phyloP scores from a whole-genome alignment of 2,113 vertebrate species.

The Geococcyx californianus region DNA sequence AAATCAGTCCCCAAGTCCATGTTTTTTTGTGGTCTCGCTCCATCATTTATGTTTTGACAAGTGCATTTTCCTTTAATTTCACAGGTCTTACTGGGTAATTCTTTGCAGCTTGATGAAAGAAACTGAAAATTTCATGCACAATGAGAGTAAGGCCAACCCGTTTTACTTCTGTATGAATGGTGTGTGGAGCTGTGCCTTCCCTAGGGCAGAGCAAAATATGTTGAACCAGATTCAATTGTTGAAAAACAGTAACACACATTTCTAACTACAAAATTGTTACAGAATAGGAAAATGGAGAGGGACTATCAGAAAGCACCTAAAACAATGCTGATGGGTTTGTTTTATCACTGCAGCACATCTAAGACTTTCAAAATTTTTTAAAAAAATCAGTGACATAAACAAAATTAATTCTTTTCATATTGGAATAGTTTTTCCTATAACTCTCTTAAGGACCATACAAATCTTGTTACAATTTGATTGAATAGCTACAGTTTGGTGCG shows the following conservation, averaged over 20 bases:
- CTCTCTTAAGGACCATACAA: constrained; percentile 1
- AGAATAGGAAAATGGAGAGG: constrained; percentile 28
- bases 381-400: neutral
- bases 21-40: neutral
- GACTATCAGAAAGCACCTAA: neutral
- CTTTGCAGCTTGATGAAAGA: neutral
- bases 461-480: constrained; percentile 13
- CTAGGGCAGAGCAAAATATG: neutral
- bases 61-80: neutral
- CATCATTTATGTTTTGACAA: neutral
- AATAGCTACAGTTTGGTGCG: neutral
- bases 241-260: neutral
- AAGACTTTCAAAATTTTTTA: neutral
- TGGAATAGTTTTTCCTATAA: neutral
- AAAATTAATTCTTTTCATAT: neutral
- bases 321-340: neutral
- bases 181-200: neutral
- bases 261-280: constrained; percentile 36
- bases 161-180: neutral
- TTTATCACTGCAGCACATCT: neutral
- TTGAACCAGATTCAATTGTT: neutral
- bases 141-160: neutral
- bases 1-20: neutral
- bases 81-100: neutral
- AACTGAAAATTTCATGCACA: neutral